Base-by-base conservation (phyloP, 2,113 vertebrate genomes). In the Desmodus rotundus region DNA sequence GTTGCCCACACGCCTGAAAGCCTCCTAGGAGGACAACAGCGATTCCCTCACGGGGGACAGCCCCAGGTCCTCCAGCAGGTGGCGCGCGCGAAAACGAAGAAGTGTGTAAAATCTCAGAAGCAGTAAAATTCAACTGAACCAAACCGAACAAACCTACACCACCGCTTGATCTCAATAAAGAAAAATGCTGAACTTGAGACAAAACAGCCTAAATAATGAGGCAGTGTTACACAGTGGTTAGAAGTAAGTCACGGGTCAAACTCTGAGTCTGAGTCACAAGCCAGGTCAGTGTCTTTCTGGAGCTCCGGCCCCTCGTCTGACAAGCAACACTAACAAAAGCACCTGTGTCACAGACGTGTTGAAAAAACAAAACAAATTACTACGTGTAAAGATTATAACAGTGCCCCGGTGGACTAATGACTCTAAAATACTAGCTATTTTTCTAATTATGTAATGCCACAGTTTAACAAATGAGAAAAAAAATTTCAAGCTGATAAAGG, bases 1-100 rank as follows among this genome's bases (percentile, higher is more conserved):
- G 56, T 98, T 56, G 5, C 98, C 97, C 0, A 98, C 97, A 96
- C 56, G 98, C 96, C 97, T 96, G 61, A 97, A 94, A 22, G 92
- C 96, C 72, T 90, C 98, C 99, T 99, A 74, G 22, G 94, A 88
- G 92, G 0, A 87, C 31, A 96, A 93, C 1, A 41, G 58, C 20
- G 41, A 67, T 11, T 20, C 17, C 1, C 2, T 93, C 87, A 63
- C 45, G 15, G 52, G 72, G 61, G 15, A 73, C 26, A 73, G 20
- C 58, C 43, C 73, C 36, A 24, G 87, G 36, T 8, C 84, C 45
- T 19, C 80, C 11, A 38, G 54, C 6, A 24, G 92, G 41, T 36
- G 17, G 0, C 14, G 13, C 1, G 4, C 2, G 14, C 13, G 11
- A 67, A 88, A 56, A 72, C 28, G 56, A 88, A 70, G 43, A 26